Evolutionary conservation across 2,888 invertebrate species (phyloP), one percentile per base, ranked within the genome.

Genomic region (Drosophila ezoana): DNA sequence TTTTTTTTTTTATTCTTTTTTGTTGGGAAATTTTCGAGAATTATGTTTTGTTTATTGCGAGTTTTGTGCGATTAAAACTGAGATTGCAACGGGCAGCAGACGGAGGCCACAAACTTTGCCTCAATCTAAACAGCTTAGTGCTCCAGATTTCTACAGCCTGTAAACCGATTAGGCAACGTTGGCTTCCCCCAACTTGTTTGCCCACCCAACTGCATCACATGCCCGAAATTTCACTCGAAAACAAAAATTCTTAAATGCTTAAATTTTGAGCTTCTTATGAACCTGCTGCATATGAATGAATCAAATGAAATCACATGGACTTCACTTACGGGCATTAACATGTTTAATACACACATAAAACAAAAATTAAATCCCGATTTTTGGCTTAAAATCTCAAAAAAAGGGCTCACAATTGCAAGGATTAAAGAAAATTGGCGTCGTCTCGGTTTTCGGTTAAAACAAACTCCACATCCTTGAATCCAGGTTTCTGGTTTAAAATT

Each of bases 121-220:
- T n/a, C 14, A 23, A 11, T 18, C 16, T 14, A 23, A 9, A 41
- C 65, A 72, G 65, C 83, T 80, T 74, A 71, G 52, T 67, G 72
- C 68, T 69, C 62, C 43, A 72, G 38, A 61, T 81, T 72, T 49
- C 32, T 38, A 38, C 35, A 40, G 71, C 62, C 69, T 51, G 63
- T 83, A 81, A 80, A 75, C 78, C 81, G 81, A 69, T 80, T 80
- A 75, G 53, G 40, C 10, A 38, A 37, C 44, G n/a, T n/a, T n/a
- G n/a, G n/a, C n/a, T n/a, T n/a, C n/a, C n/a, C n/a, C n/a, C n/a
- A n/a, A n/a, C n/a, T n/a, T n/a, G n/a, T n/a, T n/a, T n/a, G n/a
- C n/a, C n/a, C n/a, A n/a, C n/a, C n/a, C n/a, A n/a, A n/a, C n/a
- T n/a, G n/a, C n/a, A n/a, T n/a, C n/a, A n/a, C n/a, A n/a, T n/a